phyloP scores from a whole-genome alignment of 2,888 invertebrate species.

The Meghimatium bilineatum region DNA sequence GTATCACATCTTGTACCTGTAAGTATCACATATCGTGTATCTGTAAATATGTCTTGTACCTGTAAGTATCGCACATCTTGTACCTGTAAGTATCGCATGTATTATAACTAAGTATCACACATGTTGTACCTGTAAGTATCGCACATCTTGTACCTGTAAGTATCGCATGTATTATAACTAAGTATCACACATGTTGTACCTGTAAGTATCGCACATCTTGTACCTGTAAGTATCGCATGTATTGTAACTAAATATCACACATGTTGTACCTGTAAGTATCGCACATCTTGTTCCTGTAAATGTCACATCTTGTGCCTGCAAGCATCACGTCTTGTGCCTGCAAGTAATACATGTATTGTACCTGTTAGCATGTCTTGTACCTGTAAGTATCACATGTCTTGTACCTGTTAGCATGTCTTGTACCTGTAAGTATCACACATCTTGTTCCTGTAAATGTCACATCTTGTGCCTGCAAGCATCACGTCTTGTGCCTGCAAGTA shows the following conservation, averaged over 20 bases:
- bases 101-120: too few species aligned
- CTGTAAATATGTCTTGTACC: not conserved
- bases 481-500: not conserved
- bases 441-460: not conserved
- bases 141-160: too few species aligned
- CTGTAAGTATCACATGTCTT: not conserved
- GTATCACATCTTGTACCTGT: not conserved
- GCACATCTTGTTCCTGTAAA: too few species aligned
- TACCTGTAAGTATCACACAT: not conserved
- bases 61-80: not conserved
- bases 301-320: not conserved
- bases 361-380: not conserved
- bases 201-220: too few species aligned
- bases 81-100: too few species aligned
- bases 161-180: too few species aligned
- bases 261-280: too few species aligned
- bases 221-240: not conserved
- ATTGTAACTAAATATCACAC: too few species aligned
- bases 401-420: not conserved
- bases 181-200: too few species aligned
- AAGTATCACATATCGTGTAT: too few species aligned
- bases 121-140: too few species aligned
- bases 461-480: not conserved
- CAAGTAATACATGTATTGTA: not conserved
- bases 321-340: not conserved